phyloP scores from a whole-genome alignment of 1,140 invertebrate species.

The Theocolax elegans region DNA sequence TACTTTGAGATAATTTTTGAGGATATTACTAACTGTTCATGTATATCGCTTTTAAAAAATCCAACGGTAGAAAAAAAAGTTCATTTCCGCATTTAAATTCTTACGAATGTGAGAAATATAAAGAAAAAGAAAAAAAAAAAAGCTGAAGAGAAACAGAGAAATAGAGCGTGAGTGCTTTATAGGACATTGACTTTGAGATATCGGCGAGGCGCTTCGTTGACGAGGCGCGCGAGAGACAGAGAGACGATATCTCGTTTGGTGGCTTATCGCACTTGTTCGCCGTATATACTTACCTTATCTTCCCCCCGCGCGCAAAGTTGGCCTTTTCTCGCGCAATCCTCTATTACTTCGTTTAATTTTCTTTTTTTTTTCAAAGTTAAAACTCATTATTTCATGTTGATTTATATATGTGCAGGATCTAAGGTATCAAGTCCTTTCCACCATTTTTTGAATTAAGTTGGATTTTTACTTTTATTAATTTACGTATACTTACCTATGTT shows the following conservation, averaged over 20 bases:
- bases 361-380: too few species aligned
- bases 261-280: conserved; percentile 61
- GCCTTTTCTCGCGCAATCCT: conserved; percentile 28
- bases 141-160: not conserved
- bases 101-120: not conserved
- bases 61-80: too few species aligned
- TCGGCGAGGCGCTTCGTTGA: conserved; percentile 56
- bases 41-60: too few species aligned
- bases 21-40: too few species aligned
- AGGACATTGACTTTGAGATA: conserved; percentile 70
- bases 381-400: too few species aligned
- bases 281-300: conserved; percentile 55
- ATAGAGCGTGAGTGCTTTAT: conserved; percentile 60
- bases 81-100: not conserved
- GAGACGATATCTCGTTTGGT: conserved; percentile 60
- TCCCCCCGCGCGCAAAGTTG: conserved; percentile 34
- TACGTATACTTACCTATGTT: too few species aligned
- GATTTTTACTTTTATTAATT: too few species aligned
- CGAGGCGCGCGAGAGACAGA: conserved; percentile 26
- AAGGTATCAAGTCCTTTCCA: too few species aligned
- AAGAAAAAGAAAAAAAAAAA: not conserved
- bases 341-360: too few species aligned
- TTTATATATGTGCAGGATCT: too few species aligned
- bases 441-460: too few species aligned
- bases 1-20: too few species aligned